Base-by-base conservation (phyloP, 2,888 invertebrate genomes). In the Tupiocoris notatus region DNA sequence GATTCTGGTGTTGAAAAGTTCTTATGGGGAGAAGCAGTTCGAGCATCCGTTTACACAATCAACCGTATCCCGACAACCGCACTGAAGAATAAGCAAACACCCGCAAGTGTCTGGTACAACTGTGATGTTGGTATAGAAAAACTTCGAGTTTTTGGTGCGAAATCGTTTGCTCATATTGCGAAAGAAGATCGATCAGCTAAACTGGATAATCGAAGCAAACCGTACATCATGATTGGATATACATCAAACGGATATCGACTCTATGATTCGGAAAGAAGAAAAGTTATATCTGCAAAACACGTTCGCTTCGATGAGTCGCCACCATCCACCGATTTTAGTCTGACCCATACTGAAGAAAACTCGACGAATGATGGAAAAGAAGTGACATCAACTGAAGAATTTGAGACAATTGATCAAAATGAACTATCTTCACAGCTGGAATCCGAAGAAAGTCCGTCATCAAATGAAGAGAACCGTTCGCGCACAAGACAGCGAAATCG, bases 1-100 rank as follows among this genome's bases (percentile, higher is more conserved):
- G 81, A 80, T 39, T 64, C 79, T 2, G 77, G 75, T 12, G 39
- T 81, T 54, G 78, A 79, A n/a, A 80, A 80, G 57, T 25, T 68
- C 18, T 73, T 81, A 16, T 81, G 80, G 81, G 78, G 78, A 73
- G 81, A 81, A 77, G 80, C 80, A 78, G 61, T 80, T 18, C 62
- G 78, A 79, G 62, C 73, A 80, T 24, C 78, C 67, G 67, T 78
- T 79, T 78, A 75, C 80, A 18, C 77, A 77, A 22, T 78, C 78
- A 59, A 82, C 81, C 56, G 67, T 2, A 7, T 56, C 2, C 67
- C 67, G 1, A 67, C 67, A 0, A 56, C 63, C n/a, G 23, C 68
- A 57, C 54, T 67, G 1, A 3, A 56, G 22, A 24, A 67, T 17
- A 62, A 68, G 6, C 57, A 63, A 67, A 79, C 77, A 16, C 78